Percentiles rank a stretch among this genome's conserved stretches.
Conservation (phyloP, 2,113 vertebrate genomes). For the Tetraodon nigroviridis region DNA sequence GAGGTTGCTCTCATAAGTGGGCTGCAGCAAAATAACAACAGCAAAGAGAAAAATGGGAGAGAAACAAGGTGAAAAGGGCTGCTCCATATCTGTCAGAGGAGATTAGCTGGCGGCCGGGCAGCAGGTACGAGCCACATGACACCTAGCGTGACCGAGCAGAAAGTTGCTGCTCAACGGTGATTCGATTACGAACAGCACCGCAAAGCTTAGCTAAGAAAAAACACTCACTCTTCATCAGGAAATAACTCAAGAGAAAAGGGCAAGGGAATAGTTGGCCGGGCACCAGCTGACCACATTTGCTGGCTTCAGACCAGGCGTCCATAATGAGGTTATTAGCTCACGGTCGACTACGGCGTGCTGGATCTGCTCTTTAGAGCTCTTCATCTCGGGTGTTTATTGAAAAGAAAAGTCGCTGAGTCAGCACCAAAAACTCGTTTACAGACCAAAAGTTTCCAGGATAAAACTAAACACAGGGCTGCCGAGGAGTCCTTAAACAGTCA, state of each 20-base stretch:
- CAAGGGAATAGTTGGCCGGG: constrained; percentile 48
- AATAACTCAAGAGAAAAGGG: constrained; percentile 60
- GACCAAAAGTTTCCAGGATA: too few species aligned
- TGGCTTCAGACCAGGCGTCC: constrained; percentile 55
- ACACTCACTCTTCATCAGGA: constrained; percentile 54
- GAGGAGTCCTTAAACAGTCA: too few species aligned
- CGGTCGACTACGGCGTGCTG: constrained; percentile 27
- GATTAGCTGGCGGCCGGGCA: constrained; percentile 52
- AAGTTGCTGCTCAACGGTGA: constrained; percentile 51
- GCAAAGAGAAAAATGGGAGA: constrained; percentile 54
- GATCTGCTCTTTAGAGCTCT: constrained; percentile 27
- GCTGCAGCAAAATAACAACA: constrained; percentile 56
- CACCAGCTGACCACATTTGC: constrained; percentile 62
- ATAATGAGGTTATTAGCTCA: constrained; percentile 52
- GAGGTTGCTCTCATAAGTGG: constrained; percentile 59
- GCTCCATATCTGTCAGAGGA: constrained; percentile 65
- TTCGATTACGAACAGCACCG: constrained; percentile 53
- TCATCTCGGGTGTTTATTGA: constrained; percentile 11
- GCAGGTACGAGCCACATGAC: constrained; percentile 59
- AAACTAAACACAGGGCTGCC: too few species aligned
- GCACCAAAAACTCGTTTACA: too few species aligned
- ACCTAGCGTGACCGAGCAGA: constrained; percentile 64
- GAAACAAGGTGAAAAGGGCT: constrained; percentile 53
- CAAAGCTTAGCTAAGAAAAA: constrained; percentile 63
- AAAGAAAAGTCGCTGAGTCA: not conserved